Base-by-base conservation (phyloP, 2,113 vertebrate genomes). In the Anarrhichthys ocellatus region DNA sequence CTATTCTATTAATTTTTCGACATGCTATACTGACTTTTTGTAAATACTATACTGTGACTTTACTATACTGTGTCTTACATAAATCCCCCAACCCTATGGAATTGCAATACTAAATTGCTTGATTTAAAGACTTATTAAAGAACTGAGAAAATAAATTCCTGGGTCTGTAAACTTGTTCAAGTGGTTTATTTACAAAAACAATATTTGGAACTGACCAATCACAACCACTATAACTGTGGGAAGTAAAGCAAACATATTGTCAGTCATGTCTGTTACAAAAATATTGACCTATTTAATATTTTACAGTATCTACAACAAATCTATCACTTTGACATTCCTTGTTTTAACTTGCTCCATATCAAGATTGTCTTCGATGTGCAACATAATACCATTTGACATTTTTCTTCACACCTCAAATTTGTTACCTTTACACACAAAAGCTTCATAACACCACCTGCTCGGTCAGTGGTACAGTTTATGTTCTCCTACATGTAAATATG, bases 261-360 rank as follows among this genome's bases (percentile, higher is more conserved):
- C 83, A 82, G 82, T 86, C 63, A 64, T 75, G 84, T 89, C 91
- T 93, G 88, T 94, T 93, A 94, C 86, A 95, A 95, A 95, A 95
- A 95, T 94, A 95, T 91, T 80, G 48, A 88, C 80, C 87, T 94
- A 92, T 94, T 82, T 88, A 54, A 87, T 95, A 93, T 94, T 82
- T 91, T 95, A 96, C 94, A 95, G 50, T 94, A 95, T 95, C 93
- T 95, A 95, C 95, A 96, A 76, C 38, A 88, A 76, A 82, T 80
- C 73, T 84, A 76, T 84, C 79, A 80, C 80, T 84, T 78, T 52
- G 87, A 91, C 88, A 79, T 89, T 92, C 90, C 83, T 86, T 59
- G 48, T 88, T 74, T 83, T 82, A 68, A 82, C 85, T 69, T 79
- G 88, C 73, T 81, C 86, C 86, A 29, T 87, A 56, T 86, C 64